These are phyloP conservation scores for Maconellicoccus hirsutus DNA, from an alignment of 1,140 invertebrate species.

Conservation along the genomic window DNA sequence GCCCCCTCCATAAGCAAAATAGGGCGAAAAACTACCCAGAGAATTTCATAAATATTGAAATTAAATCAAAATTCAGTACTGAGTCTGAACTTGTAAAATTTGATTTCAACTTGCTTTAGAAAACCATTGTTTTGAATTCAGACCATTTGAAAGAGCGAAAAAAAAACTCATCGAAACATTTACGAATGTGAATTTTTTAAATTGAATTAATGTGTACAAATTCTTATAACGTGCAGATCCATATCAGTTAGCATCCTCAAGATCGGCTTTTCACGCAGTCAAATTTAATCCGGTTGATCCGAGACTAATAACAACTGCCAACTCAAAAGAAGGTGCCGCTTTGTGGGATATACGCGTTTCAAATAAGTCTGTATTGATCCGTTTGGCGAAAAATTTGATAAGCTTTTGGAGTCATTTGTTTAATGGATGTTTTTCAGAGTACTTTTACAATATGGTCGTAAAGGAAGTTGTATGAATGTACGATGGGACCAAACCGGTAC, in stretches of 20 bases:
- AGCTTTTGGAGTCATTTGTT: neutral
- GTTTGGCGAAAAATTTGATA: neutral
- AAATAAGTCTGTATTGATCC: conserved; percentile 50
- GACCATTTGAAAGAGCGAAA: too few species aligned
- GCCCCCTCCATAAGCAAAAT: too few species aligned
- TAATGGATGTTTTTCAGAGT: conserved; percentile 32
- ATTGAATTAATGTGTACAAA: too few species aligned
- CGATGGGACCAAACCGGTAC: conserved; percentile 71
- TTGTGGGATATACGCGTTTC: conserved; percentile 81
- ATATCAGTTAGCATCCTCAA: conserved; percentile 50
- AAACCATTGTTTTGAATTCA: too few species aligned
- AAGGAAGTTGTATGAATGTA: conserved; percentile 81
- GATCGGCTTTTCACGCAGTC: conserved; percentile 73
- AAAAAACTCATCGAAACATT: too few species aligned
- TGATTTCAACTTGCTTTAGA: too few species aligned
- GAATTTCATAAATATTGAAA: too few species aligned
- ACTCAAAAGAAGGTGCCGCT: conserved; percentile 74
- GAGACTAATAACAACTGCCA: conserved; percentile 70
- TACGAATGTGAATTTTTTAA: too few species aligned
- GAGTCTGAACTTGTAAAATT: too few species aligned
- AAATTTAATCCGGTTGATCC: conserved; percentile 79
- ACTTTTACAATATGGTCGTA: conserved; percentile 39
- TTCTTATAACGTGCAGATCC: conserved; percentile 38
- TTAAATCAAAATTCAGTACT: too few species aligned
- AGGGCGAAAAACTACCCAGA: too few species aligned